Base-by-base conservation (phyloP, 2,113 vertebrate species). In the Cygnus atratus region DNA sequence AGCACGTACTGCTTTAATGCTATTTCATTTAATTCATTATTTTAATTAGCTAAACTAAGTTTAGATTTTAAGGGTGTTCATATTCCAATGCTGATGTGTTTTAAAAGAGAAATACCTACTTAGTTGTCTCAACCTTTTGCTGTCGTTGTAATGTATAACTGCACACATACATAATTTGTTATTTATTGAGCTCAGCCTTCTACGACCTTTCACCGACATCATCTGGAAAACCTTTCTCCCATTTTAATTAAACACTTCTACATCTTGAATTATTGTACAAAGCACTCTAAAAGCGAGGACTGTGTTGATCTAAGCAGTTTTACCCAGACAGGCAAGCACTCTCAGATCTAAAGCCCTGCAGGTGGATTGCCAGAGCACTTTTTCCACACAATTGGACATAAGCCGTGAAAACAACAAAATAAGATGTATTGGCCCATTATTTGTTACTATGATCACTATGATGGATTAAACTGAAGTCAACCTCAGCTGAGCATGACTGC, bases 231-330 rank as follows among this genome's bases (percentile, higher is more conserved):
- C 80, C 73, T 41, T 91, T 87, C 73, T 92, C 75, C 57, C 15
- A 70, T 88, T 90, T 93, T 94, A 82, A 95, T 95, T 93, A 95
- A 76, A 86, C 59, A 50, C 57, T 92, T 77, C 63, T 71, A 33
- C 44, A 94, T 76, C 54, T 83, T 48, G 68, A 82, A 41, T 68
- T 94, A 94, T 58, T 52, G 29, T 24, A 33, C 48, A 31, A 14
- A 50, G 35, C 28, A 17, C 28, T 35, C 46, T 52, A 62, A 54
- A 65, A 65, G 61, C 35, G 9, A 52, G 28, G 6, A 39, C 10
- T 52, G 15, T 29, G 15, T 26, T 84, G 93, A 96, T 81, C 68
- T 78, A 26, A 1, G 4, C 65, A 55, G 21, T 59, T 87, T 41
- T 41, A 72, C 10, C 52, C 79, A 5, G 24, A 52, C 70, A 85